Evolutionary conservation across 1,140 invertebrate genomes (phyloP).

Genomic region (Alviniconcha marisindica): DNA sequence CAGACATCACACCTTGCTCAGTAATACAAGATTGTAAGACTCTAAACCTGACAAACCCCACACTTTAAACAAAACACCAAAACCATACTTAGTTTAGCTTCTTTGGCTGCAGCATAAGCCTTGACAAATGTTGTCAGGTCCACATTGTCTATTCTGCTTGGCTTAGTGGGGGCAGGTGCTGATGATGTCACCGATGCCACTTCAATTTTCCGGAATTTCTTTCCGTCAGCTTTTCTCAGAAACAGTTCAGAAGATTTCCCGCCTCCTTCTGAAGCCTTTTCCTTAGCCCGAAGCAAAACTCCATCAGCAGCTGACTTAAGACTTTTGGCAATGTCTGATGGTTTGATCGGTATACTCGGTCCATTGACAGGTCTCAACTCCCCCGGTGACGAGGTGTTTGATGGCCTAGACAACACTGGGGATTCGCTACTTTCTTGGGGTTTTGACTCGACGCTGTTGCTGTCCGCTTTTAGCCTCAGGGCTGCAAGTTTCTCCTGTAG

Average conservation of each 20-base stretch:
- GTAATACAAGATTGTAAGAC: no score
- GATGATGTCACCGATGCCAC: background rate
- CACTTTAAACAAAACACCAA: no score
- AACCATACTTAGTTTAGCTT: background rate
- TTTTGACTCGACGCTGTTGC: no score
- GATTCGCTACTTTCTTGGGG: no score
- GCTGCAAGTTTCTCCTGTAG: conserved; percentile 15
- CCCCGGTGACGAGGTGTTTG: no score
- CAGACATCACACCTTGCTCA: no score
- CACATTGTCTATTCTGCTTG: background rate
- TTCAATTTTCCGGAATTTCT: conserved; percentile 7
- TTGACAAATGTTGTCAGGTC: conserved; percentile 1
- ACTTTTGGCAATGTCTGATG: background rate
- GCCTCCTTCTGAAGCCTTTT: no score
- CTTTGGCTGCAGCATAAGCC: conserved; percentile 21
- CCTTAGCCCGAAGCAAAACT: no score
- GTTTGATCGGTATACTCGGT: background rate
- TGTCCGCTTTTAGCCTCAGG: background rate
- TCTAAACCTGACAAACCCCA: no score
- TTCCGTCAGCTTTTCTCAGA: background rate
- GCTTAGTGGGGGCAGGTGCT: background rate
- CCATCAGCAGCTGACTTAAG: background rate
- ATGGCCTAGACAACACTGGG: no score
- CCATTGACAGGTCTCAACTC: no score
- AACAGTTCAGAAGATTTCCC: background rate